A percentile compares a stretch with the other conserved stretches of the same genome.
These are phyloP conservation scores for Apis cerana DNA, from an alignment of 1,140 invertebrate genomes.

Conservation along the genomic window DNA sequence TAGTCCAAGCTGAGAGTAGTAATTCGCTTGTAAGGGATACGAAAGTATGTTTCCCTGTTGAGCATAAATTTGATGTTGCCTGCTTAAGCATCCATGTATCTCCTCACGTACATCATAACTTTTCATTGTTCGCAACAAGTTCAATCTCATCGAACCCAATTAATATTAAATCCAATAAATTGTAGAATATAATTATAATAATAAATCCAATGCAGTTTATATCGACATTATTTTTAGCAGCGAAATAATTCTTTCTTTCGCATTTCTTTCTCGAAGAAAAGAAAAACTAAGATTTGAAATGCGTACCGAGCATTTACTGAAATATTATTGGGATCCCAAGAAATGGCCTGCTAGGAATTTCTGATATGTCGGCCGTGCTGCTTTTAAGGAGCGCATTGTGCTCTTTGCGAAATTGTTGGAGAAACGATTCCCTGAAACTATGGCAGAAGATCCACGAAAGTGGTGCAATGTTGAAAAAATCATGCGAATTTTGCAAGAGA, in stretches of 20 bases:
- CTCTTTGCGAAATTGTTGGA: conserved; percentile 17
- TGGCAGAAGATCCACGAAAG: not conserved
- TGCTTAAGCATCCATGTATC: conserved; percentile 2
- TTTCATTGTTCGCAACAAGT: conserved; percentile 6
- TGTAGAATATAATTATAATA: too few species aligned
- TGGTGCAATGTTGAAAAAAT: conserved; percentile 34
- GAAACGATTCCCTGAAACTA: not conserved
- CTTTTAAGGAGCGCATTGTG: conserved; percentile 46
- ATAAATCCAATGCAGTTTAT: too few species aligned
- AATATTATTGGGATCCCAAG: conserved; percentile 52
- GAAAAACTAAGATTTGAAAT: conserved; percentile 22
- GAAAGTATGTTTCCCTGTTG: conserved; percentile 38
- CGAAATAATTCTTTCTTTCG: too few species aligned
- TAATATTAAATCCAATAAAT: too few species aligned
- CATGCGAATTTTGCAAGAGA: conserved; percentile 16
- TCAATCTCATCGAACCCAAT: not conserved
- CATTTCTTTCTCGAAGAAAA: too few species aligned
- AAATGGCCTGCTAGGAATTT: conserved; percentile 45
- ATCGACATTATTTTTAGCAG: too few species aligned
- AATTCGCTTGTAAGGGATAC: conserved; percentile 22
- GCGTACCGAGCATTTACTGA: conserved; percentile 50
- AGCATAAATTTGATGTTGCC: conserved; percentile 33
- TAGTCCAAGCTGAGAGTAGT: not conserved
- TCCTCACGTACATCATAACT: conserved; percentile 13
- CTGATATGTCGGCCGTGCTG: conserved; percentile 32